Evolutionary conservation across 1,140 invertebrate species (phyloP), one percentile per base, ranked within the genome.

Genomic region (Drosophila kurseongensis): DNA sequence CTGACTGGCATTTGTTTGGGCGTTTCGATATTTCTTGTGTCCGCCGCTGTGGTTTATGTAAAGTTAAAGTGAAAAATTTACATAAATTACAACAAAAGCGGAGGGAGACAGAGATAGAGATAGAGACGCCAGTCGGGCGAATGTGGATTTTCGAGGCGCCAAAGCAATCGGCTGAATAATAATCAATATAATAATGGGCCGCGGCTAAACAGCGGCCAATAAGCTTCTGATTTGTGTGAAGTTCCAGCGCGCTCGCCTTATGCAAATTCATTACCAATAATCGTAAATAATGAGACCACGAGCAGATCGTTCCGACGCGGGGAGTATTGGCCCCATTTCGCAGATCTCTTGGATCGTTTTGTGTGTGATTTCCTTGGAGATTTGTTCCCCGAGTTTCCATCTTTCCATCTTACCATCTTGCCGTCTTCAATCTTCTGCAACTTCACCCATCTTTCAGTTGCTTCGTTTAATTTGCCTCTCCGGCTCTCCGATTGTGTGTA

Each of bases 191-290:
- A 86, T 86, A 82, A 88, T 88, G 83, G 81, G 71, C 72, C 75
- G 75, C 47, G 61, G 78, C 75, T 88, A 82, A 85, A 85, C 68
- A 80, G 50, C 52, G 48, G 59, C 48, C 82, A 85, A 88, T 85
- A 82, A 86, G 83, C 83, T 88, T 83, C 84, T 88, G 83, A 88
- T 88, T 89, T 88, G 84, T 88, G 84, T 88, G 79, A 82, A 88
- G 75, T 72, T 85, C 71, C 65, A 73, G 80, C 45, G 80, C 71
- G 56, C 36, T 56, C 27, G 51, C 68, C 75, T 79, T 83, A 83
- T 83, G 80, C 62, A 80, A 83, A 84, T 83, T 72, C 65, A 78
- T 75, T 75, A 71, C 76, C 71, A 69, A 85, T 85, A 85, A 86
- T 81, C 66, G 72, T 85, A 85, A 85, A 85, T 81, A 85, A 85